Evolutionary conservation across 2,888 invertebrate species (phyloP).

Genomic region (Hydroisotoma schaefferi): DNA sequence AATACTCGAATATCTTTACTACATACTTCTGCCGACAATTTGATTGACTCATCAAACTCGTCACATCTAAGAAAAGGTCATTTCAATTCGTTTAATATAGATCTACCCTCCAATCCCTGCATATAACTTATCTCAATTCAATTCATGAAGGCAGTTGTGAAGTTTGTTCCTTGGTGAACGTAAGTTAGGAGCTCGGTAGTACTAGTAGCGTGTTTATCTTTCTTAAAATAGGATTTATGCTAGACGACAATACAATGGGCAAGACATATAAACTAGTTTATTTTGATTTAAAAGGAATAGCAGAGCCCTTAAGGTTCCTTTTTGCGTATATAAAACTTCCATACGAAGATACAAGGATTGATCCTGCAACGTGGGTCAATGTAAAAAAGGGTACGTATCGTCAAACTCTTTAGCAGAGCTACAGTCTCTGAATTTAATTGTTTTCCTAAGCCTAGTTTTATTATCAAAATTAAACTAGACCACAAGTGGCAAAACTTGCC

Average conservation of each 20-base stretch:
- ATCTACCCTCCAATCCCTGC: too few relatives aligned
- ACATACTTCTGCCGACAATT: too few relatives aligned
- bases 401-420: not conserved
- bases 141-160: too few relatives aligned
- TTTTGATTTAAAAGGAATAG: conserved; percentile 59
- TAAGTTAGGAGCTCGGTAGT: too few relatives aligned
- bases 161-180: too few relatives aligned
- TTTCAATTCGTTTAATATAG: too few relatives aligned
- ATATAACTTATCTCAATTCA: too few relatives aligned
- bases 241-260: not conserved
- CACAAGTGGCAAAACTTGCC: conserved; percentile 25
- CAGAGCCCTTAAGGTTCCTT: conserved; percentile 24
- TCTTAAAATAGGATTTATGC: too few relatives aligned
- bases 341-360: conserved; percentile 33
- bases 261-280: conserved; percentile 58
- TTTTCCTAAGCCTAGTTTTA: not conserved
- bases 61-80: too few relatives aligned
- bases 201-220: too few relatives aligned
- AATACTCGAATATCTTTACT: too few relatives aligned
- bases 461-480: not conserved
- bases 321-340: conserved; percentile 29
- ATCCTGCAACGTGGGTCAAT: conserved; percentile 18
- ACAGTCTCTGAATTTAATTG: not conserved
- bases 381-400: not conserved
- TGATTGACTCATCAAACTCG: too few relatives aligned